These are phyloP conservation scores for Rambutsinella grinnellia DNA, from an alignment of 2,888 invertebrate species.

Conservation along the genomic window DNA sequence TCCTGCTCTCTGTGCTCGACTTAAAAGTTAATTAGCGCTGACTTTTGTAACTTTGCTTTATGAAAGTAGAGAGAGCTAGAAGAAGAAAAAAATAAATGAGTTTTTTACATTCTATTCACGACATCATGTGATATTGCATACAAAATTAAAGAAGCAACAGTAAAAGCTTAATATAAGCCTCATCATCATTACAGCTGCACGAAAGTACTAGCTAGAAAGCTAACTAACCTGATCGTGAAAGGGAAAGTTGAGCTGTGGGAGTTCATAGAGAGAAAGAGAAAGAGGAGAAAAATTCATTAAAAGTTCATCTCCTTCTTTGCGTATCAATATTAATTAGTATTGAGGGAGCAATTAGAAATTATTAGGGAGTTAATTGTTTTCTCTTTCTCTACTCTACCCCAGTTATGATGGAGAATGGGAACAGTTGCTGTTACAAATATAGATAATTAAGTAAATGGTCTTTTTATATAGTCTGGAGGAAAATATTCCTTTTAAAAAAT, in stretches of 20 bases:
- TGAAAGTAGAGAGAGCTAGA: slow-evolving; percentile 47
- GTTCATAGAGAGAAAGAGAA: neutral
- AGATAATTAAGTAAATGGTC: neutral
- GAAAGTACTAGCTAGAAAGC: slow-evolving; percentile 10
- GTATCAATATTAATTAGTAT: slow-evolving; percentile 59
- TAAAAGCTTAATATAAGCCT: slow-evolving; percentile 21
- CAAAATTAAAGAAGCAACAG: slow-evolving; percentile 55
- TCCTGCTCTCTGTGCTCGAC: slow-evolving; percentile 42
- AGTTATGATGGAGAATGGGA: neutral
- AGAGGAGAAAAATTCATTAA: slow-evolving; percentile 53
- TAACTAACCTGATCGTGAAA: slow-evolving; percentile 8
- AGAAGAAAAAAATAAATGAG: slow-evolving; percentile 49
- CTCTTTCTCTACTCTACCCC: slow-evolving; percentile 22
- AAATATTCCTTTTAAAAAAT: neutral
- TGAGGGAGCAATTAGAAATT: slow-evolving; percentile 59
- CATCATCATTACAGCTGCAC: slow-evolving; percentile 8
- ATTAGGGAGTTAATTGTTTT: slow-evolving; percentile 59
- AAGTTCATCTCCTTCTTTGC: slow-evolving; percentile 54
- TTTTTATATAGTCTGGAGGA: neutral
- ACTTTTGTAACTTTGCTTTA: slow-evolving; percentile 52
- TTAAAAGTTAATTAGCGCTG: slow-evolving; percentile 58
- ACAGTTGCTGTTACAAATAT: neutral
- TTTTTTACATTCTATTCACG: slow-evolving; percentile 58
- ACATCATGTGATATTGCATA: slow-evolving; percentile 56
- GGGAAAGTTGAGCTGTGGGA: neutral